These are phyloP conservation scores for Aphelinus certus DNA, from an alignment of 1,140 invertebrate species.

Conservation along the genomic window DNA sequence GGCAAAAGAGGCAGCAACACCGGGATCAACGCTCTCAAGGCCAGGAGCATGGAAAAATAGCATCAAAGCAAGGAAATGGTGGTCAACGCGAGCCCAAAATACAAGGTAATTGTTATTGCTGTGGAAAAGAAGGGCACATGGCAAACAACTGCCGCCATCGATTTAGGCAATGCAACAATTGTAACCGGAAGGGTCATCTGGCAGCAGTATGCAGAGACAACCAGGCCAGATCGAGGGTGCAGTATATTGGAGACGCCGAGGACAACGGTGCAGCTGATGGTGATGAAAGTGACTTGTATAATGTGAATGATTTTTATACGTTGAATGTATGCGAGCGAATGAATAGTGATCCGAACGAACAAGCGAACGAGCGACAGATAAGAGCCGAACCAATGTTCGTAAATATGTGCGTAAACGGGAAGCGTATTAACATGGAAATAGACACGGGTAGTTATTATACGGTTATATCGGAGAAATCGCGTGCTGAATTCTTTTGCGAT, in stretches of 20 bases:
- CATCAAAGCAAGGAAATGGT: too few species aligned
- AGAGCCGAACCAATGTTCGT: constrained; percentile 24
- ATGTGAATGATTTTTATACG: not conserved
- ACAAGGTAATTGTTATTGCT: constrained; percentile 21
- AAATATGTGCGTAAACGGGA: constrained; percentile 2
- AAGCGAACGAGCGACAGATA: not conserved
- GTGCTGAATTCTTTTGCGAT: constrained; percentile 5
- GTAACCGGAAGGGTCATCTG: constrained; percentile 20
- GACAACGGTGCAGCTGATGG: not conserved
- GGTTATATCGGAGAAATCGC: constrained; percentile 12
- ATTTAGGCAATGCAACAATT: not conserved
- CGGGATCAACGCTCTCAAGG: too few species aligned
- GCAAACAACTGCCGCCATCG: not conserved
- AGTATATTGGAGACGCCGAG: not conserved
- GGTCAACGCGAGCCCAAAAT: too few species aligned
- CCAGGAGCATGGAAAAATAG: too few species aligned
- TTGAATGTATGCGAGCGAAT: not conserved
- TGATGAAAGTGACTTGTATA: too few species aligned
- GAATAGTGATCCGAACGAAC: not conserved
- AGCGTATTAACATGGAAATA: constrained; percentile 22
- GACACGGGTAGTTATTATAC: constrained; percentile 18
- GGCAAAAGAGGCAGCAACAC: too few species aligned
- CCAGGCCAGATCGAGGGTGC: not conserved
- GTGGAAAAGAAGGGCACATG: constrained; percentile 12
- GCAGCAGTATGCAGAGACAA: not conserved